Evolutionary conservation across 2,888 invertebrate genomes (phyloP).

Genomic region (Cybosia mesomella): DNA sequence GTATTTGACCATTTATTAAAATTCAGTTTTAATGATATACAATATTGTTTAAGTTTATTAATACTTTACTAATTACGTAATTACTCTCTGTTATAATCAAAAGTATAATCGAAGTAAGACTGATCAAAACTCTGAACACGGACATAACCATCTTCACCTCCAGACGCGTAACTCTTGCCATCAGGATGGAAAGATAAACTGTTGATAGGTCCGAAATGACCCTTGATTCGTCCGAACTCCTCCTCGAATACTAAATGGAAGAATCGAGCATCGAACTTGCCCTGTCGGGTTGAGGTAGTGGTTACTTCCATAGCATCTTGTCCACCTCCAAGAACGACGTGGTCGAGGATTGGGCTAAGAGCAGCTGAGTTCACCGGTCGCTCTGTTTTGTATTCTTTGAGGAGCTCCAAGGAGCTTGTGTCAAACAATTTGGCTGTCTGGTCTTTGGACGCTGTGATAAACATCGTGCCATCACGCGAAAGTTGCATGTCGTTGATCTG

Average conservation of each 20-base stretch:
- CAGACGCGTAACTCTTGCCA: slow-evolving; percentile 98
- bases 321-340: slow-evolving; percentile 99
- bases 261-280: slow-evolving; percentile 98
- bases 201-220: slow-evolving; percentile 99
- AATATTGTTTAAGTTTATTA: slow-evolving; percentile 42
- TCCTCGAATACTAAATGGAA: slow-evolving; percentile 98
- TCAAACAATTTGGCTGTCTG: slow-evolving; percentile 98
- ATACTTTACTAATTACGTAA: slow-evolving; percentile 39
- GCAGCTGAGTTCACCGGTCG: slow-evolving; percentile 99
- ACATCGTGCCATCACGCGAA: slow-evolving; percentile 97
- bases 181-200: slow-evolving; percentile 99
- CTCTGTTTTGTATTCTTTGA: slow-evolving; percentile 99
- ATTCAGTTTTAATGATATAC: slow-evolving; percentile 48
- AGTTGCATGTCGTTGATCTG: slow-evolving; percentile 99
- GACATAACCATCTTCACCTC: slow-evolving; percentile 99
- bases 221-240: slow-evolving; percentile 98
- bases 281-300: slow-evolving; percentile 96
- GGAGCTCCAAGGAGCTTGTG: slow-evolving; percentile 92
- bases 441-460: slow-evolving; percentile 99
- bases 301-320: slow-evolving; percentile 99
- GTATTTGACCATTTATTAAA: slow-evolving; percentile 42
- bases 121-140: slow-evolving; percentile 98
- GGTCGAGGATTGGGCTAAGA: slow-evolving; percentile 97
- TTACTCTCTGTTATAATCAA: slow-evolving; percentile 91
- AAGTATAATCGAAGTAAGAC: slow-evolving; percentile 98